Evolutionary conservation across 2,797 vertebrate genomes (phyloP), one percentile per base, ranked within the genome.

Genomic region (Pseudomugil gertrudae): DNA sequence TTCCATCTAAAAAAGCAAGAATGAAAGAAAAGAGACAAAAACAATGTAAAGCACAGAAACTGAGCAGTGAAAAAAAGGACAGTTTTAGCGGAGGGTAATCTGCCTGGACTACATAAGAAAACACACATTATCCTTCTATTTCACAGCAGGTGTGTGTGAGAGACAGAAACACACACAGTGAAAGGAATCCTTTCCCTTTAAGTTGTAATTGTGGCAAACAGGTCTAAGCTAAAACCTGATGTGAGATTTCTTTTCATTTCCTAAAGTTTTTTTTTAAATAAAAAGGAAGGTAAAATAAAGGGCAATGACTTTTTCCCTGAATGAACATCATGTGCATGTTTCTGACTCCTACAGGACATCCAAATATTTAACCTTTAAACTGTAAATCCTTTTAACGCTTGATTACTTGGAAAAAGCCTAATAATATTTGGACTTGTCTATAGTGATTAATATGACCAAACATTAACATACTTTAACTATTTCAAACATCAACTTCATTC

Each of bases 1-100:
- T 97, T 84, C 98, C 97, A 88, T 99, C 98, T 99, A 92, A 35
- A 66, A n/a, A 51, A 64, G 23, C 15, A 32, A 60, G 57, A 73
- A 57, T 54, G 72, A 56, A 69, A 72, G 35, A 30, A 30, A 47
- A 78, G 76, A 32, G 21, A 60, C 3, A 17, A 8, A 66, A 10
- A 63, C 4, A 36, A 53, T 60, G 45, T 7, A 47, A 83, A 69
- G 27, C 0, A 0, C 59, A 33, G 15, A 43, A 7, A 62, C 27
- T 54, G 54, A 21, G 59, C 14, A 66, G 60, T 71, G 63, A 1
- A 51, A 23, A 52, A 57, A 2, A 53, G 19, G 14, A 50, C 13
- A 60, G 38, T 8, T 13, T 51, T 45, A n/a, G 27, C 55, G 43
- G 71, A 26, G 69, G 36, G 58, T 21, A 63, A 48, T 71, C 9